Evolutionary conservation across 2,797 vertebrate species (phyloP).

Genomic region (Hemitrygon akajei): DNA sequence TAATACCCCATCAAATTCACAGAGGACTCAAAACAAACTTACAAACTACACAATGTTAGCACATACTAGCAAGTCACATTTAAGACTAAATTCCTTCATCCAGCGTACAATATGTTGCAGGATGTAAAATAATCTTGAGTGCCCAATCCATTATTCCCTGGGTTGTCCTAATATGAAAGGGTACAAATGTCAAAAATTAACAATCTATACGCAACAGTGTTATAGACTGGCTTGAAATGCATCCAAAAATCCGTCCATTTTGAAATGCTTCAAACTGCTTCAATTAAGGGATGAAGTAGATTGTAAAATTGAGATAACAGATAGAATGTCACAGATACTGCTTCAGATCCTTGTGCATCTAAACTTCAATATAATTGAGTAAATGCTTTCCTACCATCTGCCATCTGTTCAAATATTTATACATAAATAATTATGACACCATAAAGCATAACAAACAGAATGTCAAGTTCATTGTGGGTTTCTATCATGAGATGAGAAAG

Average conservation of each 20-base stretch:
- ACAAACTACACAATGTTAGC: no score
- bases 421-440: neutral
- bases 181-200: neutral
- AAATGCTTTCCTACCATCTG: conserved; percentile 10
- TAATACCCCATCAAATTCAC: no score
- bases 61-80: no score
- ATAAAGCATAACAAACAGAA: conserved; percentile 10
- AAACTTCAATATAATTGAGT: conserved; percentile 28
- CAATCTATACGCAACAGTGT: neutral
- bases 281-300: neutral
- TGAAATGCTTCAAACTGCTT: neutral
- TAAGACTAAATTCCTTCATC: no score
- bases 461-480: neutral
- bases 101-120: neutral
- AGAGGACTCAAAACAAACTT: no score
- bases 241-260: neutral
- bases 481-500: neutral
- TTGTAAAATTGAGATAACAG: neutral
- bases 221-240: neutral
- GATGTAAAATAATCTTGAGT: neutral
- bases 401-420: conserved; percentile 31
- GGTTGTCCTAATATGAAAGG: neutral
- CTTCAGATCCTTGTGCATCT: neutral
- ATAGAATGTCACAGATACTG: neutral
- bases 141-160: neutral